Percentiles rank a stretch among this genome's conserved stretches.
phyloP scores from a whole-genome alignment of 2,113 vertebrate genomes.

The Elephantulus edwardii region DNA sequence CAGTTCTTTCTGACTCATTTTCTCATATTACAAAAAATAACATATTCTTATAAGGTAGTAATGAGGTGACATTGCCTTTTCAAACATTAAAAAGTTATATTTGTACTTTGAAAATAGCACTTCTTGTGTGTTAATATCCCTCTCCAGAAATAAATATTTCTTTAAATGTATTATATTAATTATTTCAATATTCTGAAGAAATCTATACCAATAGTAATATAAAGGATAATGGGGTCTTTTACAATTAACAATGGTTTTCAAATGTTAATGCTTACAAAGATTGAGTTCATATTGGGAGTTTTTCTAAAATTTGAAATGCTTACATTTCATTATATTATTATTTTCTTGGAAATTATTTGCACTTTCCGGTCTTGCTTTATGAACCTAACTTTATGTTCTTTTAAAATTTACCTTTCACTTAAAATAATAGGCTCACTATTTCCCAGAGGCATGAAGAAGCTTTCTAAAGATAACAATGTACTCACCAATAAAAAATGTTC shows the following conservation, averaged over 20 bases:
- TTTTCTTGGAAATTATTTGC: conserved; percentile 45
- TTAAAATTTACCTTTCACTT: conserved; percentile 57
- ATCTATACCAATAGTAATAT: conserved; percentile 60
- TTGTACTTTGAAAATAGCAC: conserved; percentile 60
- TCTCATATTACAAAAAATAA: conserved; percentile 57
- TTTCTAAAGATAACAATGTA: conserved; percentile 58
- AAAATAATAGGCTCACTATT: conserved; percentile 50
- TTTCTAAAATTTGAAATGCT: conserved; percentile 40
- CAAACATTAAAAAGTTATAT: conserved; percentile 63
- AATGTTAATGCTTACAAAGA: conserved; percentile 26
- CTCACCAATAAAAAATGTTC: conserved; percentile 68
- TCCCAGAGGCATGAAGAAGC: conserved; percentile 49
- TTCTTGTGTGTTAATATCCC: conserved; percentile 24
- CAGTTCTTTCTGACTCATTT: too few species aligned
- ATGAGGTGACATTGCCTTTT: conserved; percentile 63
- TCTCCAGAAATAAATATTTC: neutral
- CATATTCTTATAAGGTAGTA: neutral
- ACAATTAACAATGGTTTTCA: conserved; percentile 51
- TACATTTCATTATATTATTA: conserved; percentile 44
- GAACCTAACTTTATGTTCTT: conserved; percentile 47
- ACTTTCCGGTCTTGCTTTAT: conserved; percentile 50
- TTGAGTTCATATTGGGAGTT: conserved; percentile 40
- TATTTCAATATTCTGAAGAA: conserved; percentile 49
- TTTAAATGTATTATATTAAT: conserved; percentile 11
- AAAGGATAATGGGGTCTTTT: conserved; percentile 15